These are phyloP conservation scores for Tenodera sinensis DNA, from an alignment of 2,888 invertebrate species.

Conservation along the genomic window DNA sequence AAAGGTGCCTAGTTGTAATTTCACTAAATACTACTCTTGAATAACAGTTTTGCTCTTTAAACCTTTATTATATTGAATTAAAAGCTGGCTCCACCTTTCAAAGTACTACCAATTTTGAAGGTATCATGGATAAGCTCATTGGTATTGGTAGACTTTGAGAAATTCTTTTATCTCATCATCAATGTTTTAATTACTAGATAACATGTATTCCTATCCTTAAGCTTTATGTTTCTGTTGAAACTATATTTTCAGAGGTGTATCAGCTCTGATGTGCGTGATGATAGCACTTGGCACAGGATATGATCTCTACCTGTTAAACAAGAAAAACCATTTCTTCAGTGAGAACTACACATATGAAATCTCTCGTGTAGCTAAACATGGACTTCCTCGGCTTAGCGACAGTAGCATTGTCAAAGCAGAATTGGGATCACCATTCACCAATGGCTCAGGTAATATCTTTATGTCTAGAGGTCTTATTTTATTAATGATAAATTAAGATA, in stretches of 20 bases:
- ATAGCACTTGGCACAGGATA: conserved; percentile 66
- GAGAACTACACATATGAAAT: conserved; percentile 27
- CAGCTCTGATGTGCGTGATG: conserved; percentile 51
- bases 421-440: not conserved
- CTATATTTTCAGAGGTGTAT: conserved; percentile 48
- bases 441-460: not conserved
- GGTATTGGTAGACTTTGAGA: no score
- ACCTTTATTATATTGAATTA: no score
- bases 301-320: conserved; percentile 54
- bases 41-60: no score
- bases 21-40: no score
- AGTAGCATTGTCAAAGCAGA: not conserved
- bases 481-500: no score
- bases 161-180: no score
- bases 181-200: no score
- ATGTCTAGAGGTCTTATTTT: not conserved
- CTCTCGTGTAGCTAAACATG: conserved; percentile 2
- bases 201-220: not conserved
- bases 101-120: no score
- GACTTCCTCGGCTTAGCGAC: conserved; percentile 6
- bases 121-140: no score
- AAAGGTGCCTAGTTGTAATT: no score
- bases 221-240: not conserved
- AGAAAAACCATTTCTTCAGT: conserved; percentile 23
- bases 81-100: no score